A percentile compares a stretch with the other conserved stretches of the same genome.
These are phyloP conservation scores for Psilopsiagon aymara DNA, from an alignment of 2,113 vertebrate species.

Conservation along the genomic window DNA sequence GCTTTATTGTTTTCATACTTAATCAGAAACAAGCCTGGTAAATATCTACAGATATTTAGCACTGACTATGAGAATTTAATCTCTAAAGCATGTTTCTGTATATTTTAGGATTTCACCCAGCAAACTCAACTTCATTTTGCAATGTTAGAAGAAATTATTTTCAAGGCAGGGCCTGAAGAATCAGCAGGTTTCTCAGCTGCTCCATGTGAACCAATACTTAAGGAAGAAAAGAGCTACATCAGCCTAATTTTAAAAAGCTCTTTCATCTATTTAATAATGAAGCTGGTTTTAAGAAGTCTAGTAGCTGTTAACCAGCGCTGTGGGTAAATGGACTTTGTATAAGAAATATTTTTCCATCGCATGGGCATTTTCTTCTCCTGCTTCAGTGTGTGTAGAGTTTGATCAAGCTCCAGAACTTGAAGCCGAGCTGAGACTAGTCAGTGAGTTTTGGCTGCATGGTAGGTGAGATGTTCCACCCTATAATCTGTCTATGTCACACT, in stretches of 20 bases:
- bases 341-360: background rate
- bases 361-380: background rate
- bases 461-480: background rate
- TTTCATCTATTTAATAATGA: background rate
- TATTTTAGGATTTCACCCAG: background rate
- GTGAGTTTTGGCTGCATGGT: background rate
- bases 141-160: background rate
- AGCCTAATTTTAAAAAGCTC: background rate
- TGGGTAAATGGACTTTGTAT: background rate
- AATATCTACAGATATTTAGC: background rate
- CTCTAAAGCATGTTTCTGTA: background rate
- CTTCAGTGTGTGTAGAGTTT: background rate
- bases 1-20: background rate
- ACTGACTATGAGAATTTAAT: background rate
- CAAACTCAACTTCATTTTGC: background rate
- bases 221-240: background rate
- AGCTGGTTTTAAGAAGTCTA: background rate
- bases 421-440: background rate
- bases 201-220: background rate
- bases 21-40: background rate
- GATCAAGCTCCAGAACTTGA: background rate
- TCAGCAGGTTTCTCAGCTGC: background rate
- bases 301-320: background rate
- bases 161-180: background rate
- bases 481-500: background rate